These are phyloP conservation scores for Andrena fulva DNA, from an alignment of 2,888 invertebrate species.

Conservation along the genomic window DNA sequence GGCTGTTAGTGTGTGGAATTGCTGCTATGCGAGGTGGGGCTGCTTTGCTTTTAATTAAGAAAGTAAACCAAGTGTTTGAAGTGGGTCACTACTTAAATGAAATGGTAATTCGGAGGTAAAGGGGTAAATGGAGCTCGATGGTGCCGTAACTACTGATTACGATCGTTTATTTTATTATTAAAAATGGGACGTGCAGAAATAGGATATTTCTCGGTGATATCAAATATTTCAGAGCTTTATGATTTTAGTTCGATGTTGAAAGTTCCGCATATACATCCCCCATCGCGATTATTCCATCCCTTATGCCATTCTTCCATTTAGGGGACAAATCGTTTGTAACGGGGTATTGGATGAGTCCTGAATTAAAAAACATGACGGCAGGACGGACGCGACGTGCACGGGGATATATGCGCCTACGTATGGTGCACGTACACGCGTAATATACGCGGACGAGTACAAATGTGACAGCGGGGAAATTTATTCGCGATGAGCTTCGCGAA, in stretches of 20 bases:
- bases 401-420: background rate
- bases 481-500: constrained; percentile 43
- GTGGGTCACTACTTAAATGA: too few relatives aligned
- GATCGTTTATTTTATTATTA: background rate
- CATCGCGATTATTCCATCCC: background rate
- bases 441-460: constrained; percentile 40
- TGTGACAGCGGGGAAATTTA: constrained; percentile 56
- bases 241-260: too few relatives aligned
- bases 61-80: too few relatives aligned
- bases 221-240: too few relatives aligned
- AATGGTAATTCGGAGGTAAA: too few relatives aligned
- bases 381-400: background rate
- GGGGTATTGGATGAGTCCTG: constrained; percentile 9
- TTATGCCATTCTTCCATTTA: background rate
- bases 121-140: background rate
- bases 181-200: too few relatives aligned
- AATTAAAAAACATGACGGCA: constrained; percentile 34
- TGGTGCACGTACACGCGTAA: background rate
- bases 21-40: too few relatives aligned
- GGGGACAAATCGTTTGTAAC: constrained; percentile 3
- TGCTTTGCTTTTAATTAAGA: too few relatives aligned
- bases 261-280: background rate
- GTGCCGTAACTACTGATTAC: background rate
- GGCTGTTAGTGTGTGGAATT: background rate
- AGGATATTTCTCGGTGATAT: too few relatives aligned